Conservation (phyloP, 2,113 vertebrate species). For the Nothocercus nigrocapillus region DNA sequence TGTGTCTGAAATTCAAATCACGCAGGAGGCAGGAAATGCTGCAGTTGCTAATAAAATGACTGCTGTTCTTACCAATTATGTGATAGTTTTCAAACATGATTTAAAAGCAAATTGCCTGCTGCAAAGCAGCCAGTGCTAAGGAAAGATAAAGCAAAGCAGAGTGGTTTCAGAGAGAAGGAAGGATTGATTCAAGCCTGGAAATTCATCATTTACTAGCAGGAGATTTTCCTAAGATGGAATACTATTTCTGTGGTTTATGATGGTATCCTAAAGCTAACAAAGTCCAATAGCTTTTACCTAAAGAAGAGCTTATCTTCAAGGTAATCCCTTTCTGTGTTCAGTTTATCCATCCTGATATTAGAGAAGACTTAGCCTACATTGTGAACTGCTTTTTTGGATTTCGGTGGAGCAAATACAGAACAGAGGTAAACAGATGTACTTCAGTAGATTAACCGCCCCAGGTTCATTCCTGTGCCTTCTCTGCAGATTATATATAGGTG, state of each 20-base stretch:
- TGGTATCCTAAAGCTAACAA: conserved; percentile 1
- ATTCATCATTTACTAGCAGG: not conserved
- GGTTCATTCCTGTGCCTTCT: not conserved
- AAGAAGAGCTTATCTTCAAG: conserved; percentile 18
- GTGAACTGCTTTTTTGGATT: not conserved
- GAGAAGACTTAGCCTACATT: not conserved
- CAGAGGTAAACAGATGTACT: conserved; percentile 43
- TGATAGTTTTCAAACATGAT: not conserved
- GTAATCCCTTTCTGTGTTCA: conserved; percentile 16
- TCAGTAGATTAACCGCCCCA: conserved; percentile 30
- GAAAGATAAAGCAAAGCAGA: conserved; percentile 19
- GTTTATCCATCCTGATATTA: conserved; percentile 19
- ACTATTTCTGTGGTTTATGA: not conserved
- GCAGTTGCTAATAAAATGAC: not conserved
- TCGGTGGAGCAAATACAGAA: not conserved
- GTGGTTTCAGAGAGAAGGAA: not conserved
- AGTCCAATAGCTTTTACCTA: conserved; percentile 15
- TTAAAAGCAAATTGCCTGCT: conserved; percentile 16
- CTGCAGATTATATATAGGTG: conserved; percentile 18
- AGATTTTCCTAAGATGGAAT: not conserved
- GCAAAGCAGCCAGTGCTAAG: not conserved
- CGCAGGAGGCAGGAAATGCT: not conserved
- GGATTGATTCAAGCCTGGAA: not conserved
- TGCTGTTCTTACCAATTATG: not conserved
- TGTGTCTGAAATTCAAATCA: fast-evolving